Evolutionary conservation across 2,888 invertebrate genomes (phyloP).

Genomic region (Atethmia centrago): DNA sequence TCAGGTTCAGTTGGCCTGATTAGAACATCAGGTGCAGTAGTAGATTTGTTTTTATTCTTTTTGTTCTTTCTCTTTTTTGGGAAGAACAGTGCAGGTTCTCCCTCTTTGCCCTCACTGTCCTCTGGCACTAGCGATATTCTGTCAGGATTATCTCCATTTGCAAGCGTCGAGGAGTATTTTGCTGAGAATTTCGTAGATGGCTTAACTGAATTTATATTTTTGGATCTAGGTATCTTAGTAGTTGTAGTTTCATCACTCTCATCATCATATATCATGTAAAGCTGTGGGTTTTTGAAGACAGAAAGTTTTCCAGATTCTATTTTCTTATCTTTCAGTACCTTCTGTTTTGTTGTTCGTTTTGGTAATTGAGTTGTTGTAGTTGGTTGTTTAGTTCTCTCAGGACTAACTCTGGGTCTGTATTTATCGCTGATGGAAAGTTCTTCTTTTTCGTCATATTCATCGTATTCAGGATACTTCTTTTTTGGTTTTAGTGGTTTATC

Average conservation of each 20-base stretch:
- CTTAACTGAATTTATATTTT: constrained; percentile 7
- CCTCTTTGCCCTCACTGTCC: constrained; percentile 70
- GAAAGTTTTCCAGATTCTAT: constrained; percentile 77
- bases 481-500: constrained; percentile 48
- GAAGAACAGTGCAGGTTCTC: constrained; percentile 84
- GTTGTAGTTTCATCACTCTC: constrained; percentile 68
- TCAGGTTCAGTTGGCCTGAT: background rate
- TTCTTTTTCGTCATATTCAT: constrained; percentile 79
- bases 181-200: constrained; percentile 66
- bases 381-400: constrained; percentile 56
- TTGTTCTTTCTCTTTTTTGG: constrained; percentile 79
- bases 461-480: constrained; percentile 73
- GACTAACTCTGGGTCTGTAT: constrained; percentile 69
- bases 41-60: constrained; percentile 68
- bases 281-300: constrained; percentile 82
- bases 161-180: constrained; percentile 61
- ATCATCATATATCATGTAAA: constrained; percentile 79
- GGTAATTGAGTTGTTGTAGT: constrained; percentile 61
- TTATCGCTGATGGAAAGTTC: constrained; percentile 73
- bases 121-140: constrained; percentile 83
- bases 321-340: constrained; percentile 66
- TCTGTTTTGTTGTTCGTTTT: constrained; percentile 56
- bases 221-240: constrained; percentile 31
- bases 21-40: constrained; percentile 58
- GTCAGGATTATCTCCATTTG: constrained; percentile 68